Evolutionary conservation across 2,888 invertebrate genomes (phyloP), one percentile per base, ranked within the genome.

Genomic region (Ypsolopha scabrella): DNA sequence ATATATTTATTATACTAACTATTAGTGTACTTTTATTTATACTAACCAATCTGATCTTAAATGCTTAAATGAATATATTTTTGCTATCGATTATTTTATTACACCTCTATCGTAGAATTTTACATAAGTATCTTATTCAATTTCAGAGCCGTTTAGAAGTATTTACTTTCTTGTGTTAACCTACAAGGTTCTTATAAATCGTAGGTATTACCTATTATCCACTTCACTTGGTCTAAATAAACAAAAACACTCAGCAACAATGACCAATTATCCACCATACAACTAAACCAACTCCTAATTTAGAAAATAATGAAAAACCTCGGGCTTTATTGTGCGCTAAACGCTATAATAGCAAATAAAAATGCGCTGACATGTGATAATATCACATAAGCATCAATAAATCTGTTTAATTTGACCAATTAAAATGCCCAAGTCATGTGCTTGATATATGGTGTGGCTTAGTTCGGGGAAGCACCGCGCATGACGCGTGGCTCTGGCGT

Each of bases 321-420:
- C n/a, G n/a, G 3, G 43, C 47, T 46, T 47, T 41, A 51, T 13
- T 47, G 48, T 48, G 37, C 24, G 48, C 13, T 48, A 48, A 48
- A 48, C 48, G 48, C 13, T 10, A 34, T 39, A 41, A 45, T 49
- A 44, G 34, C 48, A 44, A 24, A 43, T 52, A 41, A 35, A 58
- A 51, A 58, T 53, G 52, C 53, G 57, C 54, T 54, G 58, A 60
- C 59, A 56, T 55, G 60, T 60, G 57, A 61, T 67, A 66, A 62
- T 63, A 69, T 64, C 70, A 65, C 68, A 67, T 70, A 67, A 72
- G 70, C 70, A 68, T 64, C 65, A 72, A 79, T 80, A 81, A 80
- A 81, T 80, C 75, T 75, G 67, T 71, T 75, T 78, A 76, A 80
- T 75, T 70, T 67, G 65, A 74, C 58, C 76, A 77, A 81, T 80